Base-by-base conservation (phyloP, 2,113 vertebrate species). In the Thalassarche chlororhynchos region DNA sequence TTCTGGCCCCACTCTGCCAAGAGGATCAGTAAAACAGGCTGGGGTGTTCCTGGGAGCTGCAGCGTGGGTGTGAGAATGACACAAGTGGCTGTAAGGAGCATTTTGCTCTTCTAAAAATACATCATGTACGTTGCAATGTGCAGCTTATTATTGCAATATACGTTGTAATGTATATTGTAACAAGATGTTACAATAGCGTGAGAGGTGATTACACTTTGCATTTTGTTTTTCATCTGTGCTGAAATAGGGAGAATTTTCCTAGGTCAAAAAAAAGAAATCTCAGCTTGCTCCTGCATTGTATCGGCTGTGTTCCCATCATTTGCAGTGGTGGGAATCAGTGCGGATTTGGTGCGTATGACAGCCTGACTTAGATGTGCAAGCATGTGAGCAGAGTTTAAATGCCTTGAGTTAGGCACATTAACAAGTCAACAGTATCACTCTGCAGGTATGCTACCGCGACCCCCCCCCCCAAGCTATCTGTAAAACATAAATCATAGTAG, bases 331-430 rank as follows among this genome's bases (percentile, higher is more conserved):
- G 82, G n/a, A 47, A 25, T 15, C n/a, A 7, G 2, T 10, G 42
- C 2, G 7, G 65, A 5, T 26, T 21, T 13, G 34, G 34, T 34
- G 75, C 66, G 40, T 9, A 1, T 6, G 55, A 4, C 55, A 42
- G 64, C 70, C 70, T 29, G 47, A 6, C 24, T 14, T 11, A 4
- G 55, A 8, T 2, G 23, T 12, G 40, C 6, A 6, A 8, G 25
- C 49, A 10, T 10, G 25, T 36, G 26, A 12, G 51, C 4, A 1
- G 25, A 4, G 34, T 32, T 29, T 8, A 16, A 24, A 7, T 1
- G 0, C 42, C 10, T 14, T 4, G 42, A 23, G 4, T 23, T 24
- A 17, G 36, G 17, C 10, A 7, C 26, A 3, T 5, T 3, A 40
- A 16, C 14, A 5, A 23, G 29, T 11, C 17, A 31, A 40, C 66